Evolutionary conservation across 2,797 vertebrate species (phyloP).

Genomic region (Sternarchorhynchus goeldii): DNA sequence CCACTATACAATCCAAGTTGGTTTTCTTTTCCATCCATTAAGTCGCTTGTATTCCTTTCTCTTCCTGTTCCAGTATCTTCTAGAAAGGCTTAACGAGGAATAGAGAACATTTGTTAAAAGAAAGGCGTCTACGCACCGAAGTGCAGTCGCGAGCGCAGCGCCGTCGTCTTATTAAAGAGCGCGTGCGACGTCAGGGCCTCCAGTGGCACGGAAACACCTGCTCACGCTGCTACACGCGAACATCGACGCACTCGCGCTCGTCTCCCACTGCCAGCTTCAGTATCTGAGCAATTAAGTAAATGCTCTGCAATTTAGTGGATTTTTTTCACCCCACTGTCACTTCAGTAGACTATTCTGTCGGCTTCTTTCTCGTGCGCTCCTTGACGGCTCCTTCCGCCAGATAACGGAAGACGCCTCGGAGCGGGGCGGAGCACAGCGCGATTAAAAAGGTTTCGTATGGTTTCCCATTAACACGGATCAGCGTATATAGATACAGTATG

Average conservation of each 20-base stretch:
- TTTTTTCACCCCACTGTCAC: not conserved
- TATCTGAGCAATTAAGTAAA: slow-evolving; percentile 32
- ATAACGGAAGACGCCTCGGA: not conserved
- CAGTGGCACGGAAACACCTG: not conserved
- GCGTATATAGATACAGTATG: too few relatives aligned
- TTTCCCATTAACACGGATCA: not conserved
- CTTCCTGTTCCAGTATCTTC: too few relatives aligned
- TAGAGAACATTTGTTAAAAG: too few relatives aligned
- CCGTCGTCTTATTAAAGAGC: slow-evolving; percentile 4
- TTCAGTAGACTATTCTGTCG: not conserved
- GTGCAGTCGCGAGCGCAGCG: not conserved
- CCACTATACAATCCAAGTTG: too few relatives aligned
- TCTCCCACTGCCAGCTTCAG: not conserved
- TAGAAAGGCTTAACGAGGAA: too few relatives aligned
- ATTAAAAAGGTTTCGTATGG: not conserved
- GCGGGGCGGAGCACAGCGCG: not conserved
- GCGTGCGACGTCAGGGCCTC: not conserved
- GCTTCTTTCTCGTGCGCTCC: not conserved
- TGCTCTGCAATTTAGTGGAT: not conserved
- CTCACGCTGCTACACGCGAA: not conserved
- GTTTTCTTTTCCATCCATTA: too few relatives aligned
- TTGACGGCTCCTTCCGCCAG: not conserved
- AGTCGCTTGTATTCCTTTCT: too few relatives aligned
- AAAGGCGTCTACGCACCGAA: too few relatives aligned
- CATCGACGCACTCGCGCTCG: not conserved